Evolutionary conservation across 1,140 invertebrate species (phyloP), one percentile per base, ranked within the genome.

Genomic region (Pantala flavescens): DNA sequence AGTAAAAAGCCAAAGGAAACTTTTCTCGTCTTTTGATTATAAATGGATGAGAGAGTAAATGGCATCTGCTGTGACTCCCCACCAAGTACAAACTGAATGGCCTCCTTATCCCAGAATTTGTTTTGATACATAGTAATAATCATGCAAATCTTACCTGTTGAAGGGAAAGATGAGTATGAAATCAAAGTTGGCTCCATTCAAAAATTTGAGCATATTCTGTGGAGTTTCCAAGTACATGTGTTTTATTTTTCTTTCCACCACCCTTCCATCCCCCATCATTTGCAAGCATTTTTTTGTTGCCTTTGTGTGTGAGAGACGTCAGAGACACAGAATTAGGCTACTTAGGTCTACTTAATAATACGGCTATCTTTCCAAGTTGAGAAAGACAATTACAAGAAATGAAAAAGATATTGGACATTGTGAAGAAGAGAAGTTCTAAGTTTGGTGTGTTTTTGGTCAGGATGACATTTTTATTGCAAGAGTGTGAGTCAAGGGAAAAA

Each of bases 401-500:
- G 3, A 71, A 71, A 71, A 63, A 19, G 49, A 63, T 3, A 21
- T 7, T 63, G 49, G 49, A 63, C 12, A 12, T 63, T 63, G 49
- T 63, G 49, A 63, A 63, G 49, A 63, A 63, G 49, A 63, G 49
- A 63, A 63, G 49, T 63, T 63, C 12, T 63, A 63, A 7, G 49
- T 19, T 63, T 21, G 49, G 49, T 63, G 49, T 63, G n/a, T 36
- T 28, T 36, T 72, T 24, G 71, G 28, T 72, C n/a, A 21, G n/a
- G n/a, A 36, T 72, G 24, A 36, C 71, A 36, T 72, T 72, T 28
- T 24, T 42, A 42, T 72, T n/a, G 28, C 71, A 72, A 72, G 71
- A 72, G 10, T 36, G 28, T 71, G 28, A 72, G 42, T 36, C n/a
- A 21, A n/a, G 70, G 21, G 70, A 72, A 63, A 19, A 19, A 19